Base-by-base conservation (phyloP, 2,113 vertebrate genomes). In the Emberiza fucata region DNA sequence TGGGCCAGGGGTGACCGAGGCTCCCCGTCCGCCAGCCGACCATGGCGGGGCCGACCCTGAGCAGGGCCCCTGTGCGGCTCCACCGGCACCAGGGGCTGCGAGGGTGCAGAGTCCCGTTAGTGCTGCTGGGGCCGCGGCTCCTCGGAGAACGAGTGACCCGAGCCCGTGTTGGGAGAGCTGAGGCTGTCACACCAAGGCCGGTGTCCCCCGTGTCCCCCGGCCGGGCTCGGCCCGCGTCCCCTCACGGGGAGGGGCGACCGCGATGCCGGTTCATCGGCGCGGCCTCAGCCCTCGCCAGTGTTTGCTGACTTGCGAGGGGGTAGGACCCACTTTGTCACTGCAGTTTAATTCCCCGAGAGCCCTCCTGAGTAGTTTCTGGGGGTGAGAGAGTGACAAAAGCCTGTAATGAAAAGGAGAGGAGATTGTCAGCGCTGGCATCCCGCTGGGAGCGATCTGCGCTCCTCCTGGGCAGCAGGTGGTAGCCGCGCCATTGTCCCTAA, bases 391-490 rank as follows among this genome's bases (percentile, higher is more conserved):
- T 6, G 53, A 85, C 95, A 95, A 94, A 93, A 81, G 86, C 44
- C 90, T 31, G 48, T 80, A 90, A 96, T 97, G 96, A 96, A 95
- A 96, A 97, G 95, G 82, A 83, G 89, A 97, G 95, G 91, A 92
- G 95, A 95, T 97, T 96, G 95, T 93, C 95, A 94, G 97, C 65
- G 21, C 72, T 44, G 79, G 60, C 57, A 35, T 87, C 98, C 98
- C 90, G 95, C 94, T 90, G 97, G 91, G 98, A 81, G 95, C 20
- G 96, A 96, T 97, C 97, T 95, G 96, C 56, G 10, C 57, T 97
- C 97, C 97, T 98, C 86, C 97, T 94, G 97, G 98, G 98, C 97
- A 98, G 98, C 99, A 99, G 99, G 98, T 99, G 99, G 98, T 98
- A 98, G 96, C 97, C 89, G 92, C 73, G 86, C 91, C 93, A 90